Evolutionary conservation across 1,140 invertebrate species (phyloP).

Genomic region (Drosophila punjabiensis): DNA sequence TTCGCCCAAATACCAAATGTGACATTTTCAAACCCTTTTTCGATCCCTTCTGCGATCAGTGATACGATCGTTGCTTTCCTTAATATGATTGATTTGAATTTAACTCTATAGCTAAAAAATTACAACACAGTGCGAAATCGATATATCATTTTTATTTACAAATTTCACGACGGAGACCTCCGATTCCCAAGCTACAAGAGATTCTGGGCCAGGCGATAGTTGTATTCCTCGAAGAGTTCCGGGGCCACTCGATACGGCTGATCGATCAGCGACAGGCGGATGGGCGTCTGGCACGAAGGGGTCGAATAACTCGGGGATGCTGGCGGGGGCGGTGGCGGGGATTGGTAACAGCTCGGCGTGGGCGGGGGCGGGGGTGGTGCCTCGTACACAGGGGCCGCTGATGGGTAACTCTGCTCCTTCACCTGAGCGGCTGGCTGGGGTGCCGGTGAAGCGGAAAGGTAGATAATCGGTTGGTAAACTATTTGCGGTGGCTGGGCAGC

Average conservation of each 20-base stretch:
- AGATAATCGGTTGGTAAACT: constrained; percentile 75
- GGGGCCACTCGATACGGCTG: constrained; percentile 74
- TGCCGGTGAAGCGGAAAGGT: constrained; percentile 42
- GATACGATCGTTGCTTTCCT: too few species aligned
- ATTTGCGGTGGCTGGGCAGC: constrained; percentile 57
- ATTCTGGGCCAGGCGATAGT: constrained; percentile 59
- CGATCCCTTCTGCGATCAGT: neutral
- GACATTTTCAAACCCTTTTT: neutral
- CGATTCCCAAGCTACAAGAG: constrained; percentile 38
- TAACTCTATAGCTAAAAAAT: neutral
- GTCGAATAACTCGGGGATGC: constrained; percentile 34
- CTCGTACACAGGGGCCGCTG: constrained; percentile 24
- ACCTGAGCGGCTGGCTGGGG: constrained; percentile 10
- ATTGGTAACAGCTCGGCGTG: constrained; percentile 20
- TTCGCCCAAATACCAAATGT: too few species aligned
- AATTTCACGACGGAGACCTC: constrained; percentile 1
- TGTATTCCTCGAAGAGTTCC: constrained; percentile 72
- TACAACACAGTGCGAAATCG: constrained; percentile 7
- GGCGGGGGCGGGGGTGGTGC: constrained; percentile 15
- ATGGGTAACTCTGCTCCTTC: constrained; percentile 25
- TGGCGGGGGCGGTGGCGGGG: neutral
- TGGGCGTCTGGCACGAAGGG: constrained; percentile 51
- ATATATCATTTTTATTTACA: constrained; percentile 70
- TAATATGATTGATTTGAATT: too few species aligned
- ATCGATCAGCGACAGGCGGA: constrained; percentile 64